Evolutionary conservation across 1,140 invertebrate species (phyloP).

Genomic region (Saccostrea glomerata): DNA sequence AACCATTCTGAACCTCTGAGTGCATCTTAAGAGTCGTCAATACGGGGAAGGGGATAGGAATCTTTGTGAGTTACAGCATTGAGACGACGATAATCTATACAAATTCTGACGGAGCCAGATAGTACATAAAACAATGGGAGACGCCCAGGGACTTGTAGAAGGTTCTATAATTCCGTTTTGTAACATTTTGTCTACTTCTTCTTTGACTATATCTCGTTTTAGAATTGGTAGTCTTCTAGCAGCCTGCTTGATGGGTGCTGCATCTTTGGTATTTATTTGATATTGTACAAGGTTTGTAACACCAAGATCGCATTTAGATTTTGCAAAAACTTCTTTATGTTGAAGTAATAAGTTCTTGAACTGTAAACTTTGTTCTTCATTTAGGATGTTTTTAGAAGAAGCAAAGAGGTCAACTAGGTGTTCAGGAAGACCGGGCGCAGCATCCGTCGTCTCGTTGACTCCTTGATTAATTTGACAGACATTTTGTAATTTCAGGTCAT

Average conservation of each 20-base stretch:
- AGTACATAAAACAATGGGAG: conserved; percentile 46
- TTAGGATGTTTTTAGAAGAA: too few species aligned
- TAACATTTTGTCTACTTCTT: too few species aligned
- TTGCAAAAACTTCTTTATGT: conserved; percentile 54
- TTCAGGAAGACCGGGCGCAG: too few species aligned
- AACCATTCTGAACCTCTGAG: conserved; percentile 27
- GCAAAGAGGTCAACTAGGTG: too few species aligned
- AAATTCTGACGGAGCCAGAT: conserved; percentile 67
- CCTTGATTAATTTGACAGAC: too few species aligned
- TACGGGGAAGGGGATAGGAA: too few species aligned
- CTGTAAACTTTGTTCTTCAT: too few species aligned
- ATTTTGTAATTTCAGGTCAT: too few species aligned
- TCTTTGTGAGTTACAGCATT: too few species aligned
- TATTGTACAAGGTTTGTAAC: conserved; percentile 27
- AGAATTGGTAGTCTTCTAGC: conserved; percentile 39
- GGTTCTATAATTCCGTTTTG: too few species aligned
- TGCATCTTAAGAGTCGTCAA: not conserved
- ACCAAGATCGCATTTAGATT: conserved; percentile 34
- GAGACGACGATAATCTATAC: conserved; percentile 80
- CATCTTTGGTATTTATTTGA: conserved; percentile 36
- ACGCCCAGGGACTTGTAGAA: conserved; percentile 40
- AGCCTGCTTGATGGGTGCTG: conserved; percentile 45
- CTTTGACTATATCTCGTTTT: conserved; percentile 26
- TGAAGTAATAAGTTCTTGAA: conserved; percentile 44
- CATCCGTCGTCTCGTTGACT: too few species aligned